Evolutionary conservation across 2,888 invertebrate species (phyloP).

Genomic region (Biston betularia): DNA sequence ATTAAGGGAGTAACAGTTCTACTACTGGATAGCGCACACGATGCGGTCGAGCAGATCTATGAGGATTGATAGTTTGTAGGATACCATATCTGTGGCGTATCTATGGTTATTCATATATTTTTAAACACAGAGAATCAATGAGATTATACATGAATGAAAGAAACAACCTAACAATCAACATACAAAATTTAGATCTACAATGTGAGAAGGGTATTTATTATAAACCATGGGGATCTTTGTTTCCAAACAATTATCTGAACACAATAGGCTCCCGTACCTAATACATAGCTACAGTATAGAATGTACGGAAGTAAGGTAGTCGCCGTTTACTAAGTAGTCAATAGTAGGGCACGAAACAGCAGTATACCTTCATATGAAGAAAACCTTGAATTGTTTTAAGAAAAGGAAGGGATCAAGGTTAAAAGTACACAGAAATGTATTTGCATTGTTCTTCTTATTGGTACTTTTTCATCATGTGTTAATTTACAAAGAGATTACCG

Average conservation of each 20-base stretch:
- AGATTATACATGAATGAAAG: no score
- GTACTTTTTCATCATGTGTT: background rate
- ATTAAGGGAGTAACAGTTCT: no score
- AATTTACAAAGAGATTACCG: background rate
- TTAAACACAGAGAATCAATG: no score
- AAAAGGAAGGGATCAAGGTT: slow-evolving; percentile 35
- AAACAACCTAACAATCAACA: background rate
- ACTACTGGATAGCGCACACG: no score
- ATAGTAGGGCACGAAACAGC: slow-evolving; percentile 42
- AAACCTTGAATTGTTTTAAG: slow-evolving; percentile 48
- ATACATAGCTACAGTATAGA: slow-evolving; percentile 24
- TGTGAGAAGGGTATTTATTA: slow-evolving; percentile 4
- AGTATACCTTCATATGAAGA: slow-evolving; percentile 25
- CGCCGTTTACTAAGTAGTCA: slow-evolving; percentile 2
- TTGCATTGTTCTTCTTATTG: slow-evolving; percentile 3
- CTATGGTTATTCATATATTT: no score
- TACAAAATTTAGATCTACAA: background rate
- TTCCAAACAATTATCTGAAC: slow-evolving; percentile 17
- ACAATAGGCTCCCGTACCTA: slow-evolving; percentile 20
- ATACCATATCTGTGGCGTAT: no score
- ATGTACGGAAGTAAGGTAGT: slow-evolving; percentile 52
- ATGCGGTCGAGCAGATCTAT: no score
- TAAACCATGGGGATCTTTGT: slow-evolving; percentile 20
- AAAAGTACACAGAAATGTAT: background rate
- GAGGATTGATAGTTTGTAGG: no score